phyloP scores from a whole-genome alignment of 2,113 vertebrate genomes.

The Urocitellus parryii region DNA sequence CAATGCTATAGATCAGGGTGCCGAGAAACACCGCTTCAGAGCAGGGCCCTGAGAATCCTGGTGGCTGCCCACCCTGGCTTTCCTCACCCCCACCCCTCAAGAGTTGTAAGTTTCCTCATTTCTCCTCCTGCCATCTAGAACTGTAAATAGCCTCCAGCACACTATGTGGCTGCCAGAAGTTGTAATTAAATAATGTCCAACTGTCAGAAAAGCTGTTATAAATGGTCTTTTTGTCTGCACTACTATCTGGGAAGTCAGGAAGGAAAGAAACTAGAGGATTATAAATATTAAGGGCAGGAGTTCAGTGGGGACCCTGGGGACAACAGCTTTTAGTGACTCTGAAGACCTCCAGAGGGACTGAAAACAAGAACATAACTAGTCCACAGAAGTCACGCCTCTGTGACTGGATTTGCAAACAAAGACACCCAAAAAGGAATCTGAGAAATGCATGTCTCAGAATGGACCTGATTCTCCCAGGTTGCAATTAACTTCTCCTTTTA shows the following conservation, averaged over 20 bases:
- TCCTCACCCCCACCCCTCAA: background rate
- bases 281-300: constrained; percentile 69
- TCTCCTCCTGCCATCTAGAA: constrained; percentile 73
- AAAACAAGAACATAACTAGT: background rate
- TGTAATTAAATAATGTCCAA: constrained; percentile 85
- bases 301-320: background rate
- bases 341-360: background rate
- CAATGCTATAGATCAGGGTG: background rate
- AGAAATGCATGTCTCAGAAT: background rate
- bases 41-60: background rate
- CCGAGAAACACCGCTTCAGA: background rate
- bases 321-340: constrained; percentile 24
- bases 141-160: constrained; percentile 84
- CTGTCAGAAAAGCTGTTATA: constrained; percentile 84
- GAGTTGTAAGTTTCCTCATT: constrained; percentile 79
- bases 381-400: background rate
- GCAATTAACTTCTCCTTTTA: background rate
- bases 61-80: background rate
- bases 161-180: constrained; percentile 81
- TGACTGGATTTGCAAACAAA: background rate
- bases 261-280: constrained; percentile 47
- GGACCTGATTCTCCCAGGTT: background rate
- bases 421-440: background rate
- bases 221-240: constrained; percentile 76
- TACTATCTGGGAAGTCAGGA: constrained; percentile 72